These are phyloP conservation scores for Eublepharis macularius DNA, from an alignment of 2,113 vertebrate genomes.

Conservation along the genomic window DNA sequence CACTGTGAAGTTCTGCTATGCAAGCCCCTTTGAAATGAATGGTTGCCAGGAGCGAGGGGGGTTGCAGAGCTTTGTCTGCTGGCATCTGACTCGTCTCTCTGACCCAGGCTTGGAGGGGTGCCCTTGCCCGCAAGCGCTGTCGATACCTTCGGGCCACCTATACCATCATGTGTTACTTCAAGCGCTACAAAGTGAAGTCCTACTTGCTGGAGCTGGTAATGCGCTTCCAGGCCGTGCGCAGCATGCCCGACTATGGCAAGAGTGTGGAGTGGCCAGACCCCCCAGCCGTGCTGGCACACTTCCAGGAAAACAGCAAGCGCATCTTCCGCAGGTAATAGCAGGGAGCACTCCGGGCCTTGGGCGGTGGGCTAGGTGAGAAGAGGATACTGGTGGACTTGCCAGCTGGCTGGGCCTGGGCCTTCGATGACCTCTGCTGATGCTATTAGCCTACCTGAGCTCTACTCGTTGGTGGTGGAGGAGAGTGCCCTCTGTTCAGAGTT, in stretches of 20 bases:
- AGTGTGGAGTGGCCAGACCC: slow-evolving; percentile 83
- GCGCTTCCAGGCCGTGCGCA: slow-evolving; percentile 79
- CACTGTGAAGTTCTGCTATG: no score
- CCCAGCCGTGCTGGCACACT: slow-evolving; percentile 76
- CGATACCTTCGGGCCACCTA: slow-evolving; percentile 81
- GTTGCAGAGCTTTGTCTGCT: accelerated
- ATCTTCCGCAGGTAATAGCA: slow-evolving; percentile 82
- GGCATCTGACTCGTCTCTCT: accelerated
- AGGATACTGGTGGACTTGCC: no score
- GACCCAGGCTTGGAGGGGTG: slow-evolving; percentile 87
- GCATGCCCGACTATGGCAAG: slow-evolving; percentile 82
- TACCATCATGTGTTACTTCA: slow-evolving; percentile 87
- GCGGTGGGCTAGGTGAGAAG: neutral
- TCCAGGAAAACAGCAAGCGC: slow-evolving; percentile 80
- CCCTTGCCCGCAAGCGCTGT: slow-evolving; percentile 83
- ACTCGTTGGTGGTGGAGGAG: neutral
- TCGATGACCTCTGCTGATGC: no score
- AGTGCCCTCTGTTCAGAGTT: no score
- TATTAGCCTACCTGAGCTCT: no score
- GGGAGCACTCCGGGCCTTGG: slow-evolving; percentile 56
- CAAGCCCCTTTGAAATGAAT: no score
- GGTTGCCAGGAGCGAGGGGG: accelerated
- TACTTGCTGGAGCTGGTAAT: slow-evolving; percentile 85
- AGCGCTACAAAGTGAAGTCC: slow-evolving; percentile 86
- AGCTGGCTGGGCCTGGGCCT: no score